phyloP scores from a whole-genome alignment of 2,888 invertebrate genomes.

The Limnephilus rhombicus region DNA sequence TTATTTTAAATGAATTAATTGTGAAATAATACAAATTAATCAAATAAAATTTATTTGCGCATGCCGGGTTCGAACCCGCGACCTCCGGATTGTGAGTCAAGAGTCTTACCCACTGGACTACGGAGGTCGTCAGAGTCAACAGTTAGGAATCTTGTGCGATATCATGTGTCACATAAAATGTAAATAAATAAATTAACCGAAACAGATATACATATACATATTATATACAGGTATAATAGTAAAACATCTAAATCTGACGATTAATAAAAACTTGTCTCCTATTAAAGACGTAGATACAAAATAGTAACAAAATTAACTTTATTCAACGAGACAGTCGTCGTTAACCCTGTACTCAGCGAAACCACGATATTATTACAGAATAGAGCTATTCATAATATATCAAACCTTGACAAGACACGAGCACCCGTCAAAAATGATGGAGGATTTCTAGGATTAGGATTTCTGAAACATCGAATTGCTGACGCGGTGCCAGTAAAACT shows the following conservation, averaged over 20 bases:
- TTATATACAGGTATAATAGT: background rate
- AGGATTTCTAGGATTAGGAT: background rate
- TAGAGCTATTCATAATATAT: background rate
- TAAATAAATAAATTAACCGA: background rate
- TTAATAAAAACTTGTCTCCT: background rate
- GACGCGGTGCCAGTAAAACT: slow-evolving; percentile 16
- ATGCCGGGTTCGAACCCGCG: too few relatives aligned
- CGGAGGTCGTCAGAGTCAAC: too few relatives aligned
- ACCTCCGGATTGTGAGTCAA: too few relatives aligned
- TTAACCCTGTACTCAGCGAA: background rate
- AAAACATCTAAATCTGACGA: background rate
- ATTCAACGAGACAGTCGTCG: slow-evolving; percentile 17
- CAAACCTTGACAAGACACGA: background rate
- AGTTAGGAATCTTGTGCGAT: background rate
- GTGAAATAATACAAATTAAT: too few relatives aligned
- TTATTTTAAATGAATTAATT: too few relatives aligned
- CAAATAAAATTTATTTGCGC: too few relatives aligned
- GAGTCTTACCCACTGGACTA: too few relatives aligned
- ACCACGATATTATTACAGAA: background rate
- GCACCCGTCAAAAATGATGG: background rate
- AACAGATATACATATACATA: background rate
- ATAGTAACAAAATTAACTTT: slow-evolving; percentile 2
- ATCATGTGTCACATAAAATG: background rate
- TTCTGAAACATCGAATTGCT: background rate
- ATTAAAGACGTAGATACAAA: slow-evolving; percentile 11